Evolutionary conservation across 2,797 vertebrate genomes (phyloP).

Genomic region (Poeciliopsis infans): DNA sequence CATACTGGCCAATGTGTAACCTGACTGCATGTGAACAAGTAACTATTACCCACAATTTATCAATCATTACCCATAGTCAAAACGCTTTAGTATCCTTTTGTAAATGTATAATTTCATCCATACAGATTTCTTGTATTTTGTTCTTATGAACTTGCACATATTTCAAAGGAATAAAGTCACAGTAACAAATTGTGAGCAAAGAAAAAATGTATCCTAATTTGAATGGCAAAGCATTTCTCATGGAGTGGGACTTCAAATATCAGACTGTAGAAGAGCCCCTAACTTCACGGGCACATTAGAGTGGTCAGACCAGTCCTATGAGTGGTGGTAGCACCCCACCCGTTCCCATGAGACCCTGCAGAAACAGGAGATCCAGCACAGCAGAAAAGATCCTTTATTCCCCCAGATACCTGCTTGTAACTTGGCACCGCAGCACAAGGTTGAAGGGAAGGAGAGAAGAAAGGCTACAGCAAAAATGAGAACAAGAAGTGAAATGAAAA

Average conservation of each 20-base stretch:
- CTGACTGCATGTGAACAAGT: constrained; percentile 33
- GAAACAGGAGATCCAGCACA: constrained; percentile 81
- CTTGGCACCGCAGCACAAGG: constrained; percentile 71
- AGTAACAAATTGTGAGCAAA: constrained; percentile 33
- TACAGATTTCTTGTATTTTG: constrained; percentile 10
- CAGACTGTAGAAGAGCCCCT: constrained; percentile 53
- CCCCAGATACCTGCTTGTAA: constrained; percentile 84
- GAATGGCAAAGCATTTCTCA: constrained; percentile 39
- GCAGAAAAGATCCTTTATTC: constrained; percentile 84
- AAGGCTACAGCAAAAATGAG: constrained; percentile 67
- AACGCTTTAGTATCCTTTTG: constrained; percentile 47
- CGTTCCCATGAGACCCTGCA: constrained; percentile 73
- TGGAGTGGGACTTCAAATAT: constrained; percentile 63
- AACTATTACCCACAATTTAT: constrained; percentile 57
- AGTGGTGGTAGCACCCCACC: constrained; percentile 69
- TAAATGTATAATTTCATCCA: constrained; percentile 74
- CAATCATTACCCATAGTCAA: constrained; percentile 78
- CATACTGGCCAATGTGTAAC: constrained; percentile 61
- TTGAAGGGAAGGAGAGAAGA: constrained; percentile 59
- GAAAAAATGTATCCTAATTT: constrained; percentile 27
- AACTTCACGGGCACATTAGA: constrained; percentile 66
- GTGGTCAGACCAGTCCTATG: constrained; percentile 77
- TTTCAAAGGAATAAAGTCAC: constrained; percentile 17
- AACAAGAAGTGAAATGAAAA: constrained; percentile 40
- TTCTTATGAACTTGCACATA: constrained; percentile 32